These are phyloP conservation scores for Syndactyla subalaris DNA, from an alignment of 2,797 vertebrate genomes.

Conservation along the genomic window DNA sequence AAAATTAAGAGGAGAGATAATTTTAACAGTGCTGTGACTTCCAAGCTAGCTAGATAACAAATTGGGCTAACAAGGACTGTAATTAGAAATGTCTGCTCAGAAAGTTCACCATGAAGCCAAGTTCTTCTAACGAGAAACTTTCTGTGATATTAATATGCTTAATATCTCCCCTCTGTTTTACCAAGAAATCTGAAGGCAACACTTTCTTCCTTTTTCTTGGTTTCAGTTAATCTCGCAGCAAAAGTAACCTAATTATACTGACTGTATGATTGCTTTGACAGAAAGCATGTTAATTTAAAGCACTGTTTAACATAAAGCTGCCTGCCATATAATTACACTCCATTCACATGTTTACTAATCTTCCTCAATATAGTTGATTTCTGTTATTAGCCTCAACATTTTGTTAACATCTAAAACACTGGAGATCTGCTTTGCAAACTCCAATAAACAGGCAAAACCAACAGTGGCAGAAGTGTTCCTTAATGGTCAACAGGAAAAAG, in stretches of 20 bases:
- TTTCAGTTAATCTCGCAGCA: constrained; percentile 42
- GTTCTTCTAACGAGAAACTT: background rate
- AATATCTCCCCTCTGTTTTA: constrained; percentile 14
- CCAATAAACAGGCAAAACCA: constrained; percentile 38
- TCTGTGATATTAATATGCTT: background rate
- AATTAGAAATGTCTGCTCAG: constrained; percentile 47
- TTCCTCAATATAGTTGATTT: constrained; percentile 62
- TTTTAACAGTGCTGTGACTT: constrained; percentile 47
- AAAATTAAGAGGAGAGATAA: constrained; percentile 36
- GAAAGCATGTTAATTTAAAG: constrained; percentile 53
- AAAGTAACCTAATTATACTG: constrained; percentile 48
- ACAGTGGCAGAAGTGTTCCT: background rate
- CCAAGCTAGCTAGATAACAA: constrained; percentile 42
- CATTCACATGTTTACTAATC: constrained; percentile 65
- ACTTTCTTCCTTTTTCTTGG: constrained; percentile 40
- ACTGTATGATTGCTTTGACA: constrained; percentile 33
- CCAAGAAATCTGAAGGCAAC: background rate
- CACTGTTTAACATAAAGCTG: constrained; percentile 61
- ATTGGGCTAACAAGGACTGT: constrained; percentile 43
- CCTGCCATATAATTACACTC: constrained; percentile 56
- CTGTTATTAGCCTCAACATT: constrained; percentile 60
- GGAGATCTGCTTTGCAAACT: constrained; percentile 61
- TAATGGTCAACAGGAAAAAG: background rate
- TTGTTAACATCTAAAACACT: constrained; percentile 48
- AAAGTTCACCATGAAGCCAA: constrained; percentile 27